phyloP scores from a whole-genome alignment of 1,140 invertebrate genomes.

The Heliothis virescens region DNA sequence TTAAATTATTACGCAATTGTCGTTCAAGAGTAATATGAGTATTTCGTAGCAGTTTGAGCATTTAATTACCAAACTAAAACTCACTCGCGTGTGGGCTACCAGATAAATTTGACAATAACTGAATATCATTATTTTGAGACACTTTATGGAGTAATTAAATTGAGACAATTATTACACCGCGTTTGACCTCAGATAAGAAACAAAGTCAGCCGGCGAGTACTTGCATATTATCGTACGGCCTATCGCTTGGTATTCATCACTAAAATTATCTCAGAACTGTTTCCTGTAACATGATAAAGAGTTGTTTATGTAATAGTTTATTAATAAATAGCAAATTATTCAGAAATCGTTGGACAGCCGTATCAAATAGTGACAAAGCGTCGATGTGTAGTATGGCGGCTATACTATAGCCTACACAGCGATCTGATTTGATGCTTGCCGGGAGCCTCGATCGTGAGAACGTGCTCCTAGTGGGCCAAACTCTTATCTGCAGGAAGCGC shows the following conservation, averaged over 20 bases:
- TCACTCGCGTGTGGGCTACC: slow-evolving; percentile 13
- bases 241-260: slow-evolving; percentile 54
- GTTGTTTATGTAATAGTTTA: slow-evolving; percentile 65
- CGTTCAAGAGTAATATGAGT: neutral
- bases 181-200: slow-evolving; percentile 72
- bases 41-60: neutral
- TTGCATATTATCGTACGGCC: slow-evolving; percentile 8
- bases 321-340: slow-evolving; percentile 58
- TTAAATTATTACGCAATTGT: neutral
- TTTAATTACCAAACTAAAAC: slow-evolving; percentile 12
- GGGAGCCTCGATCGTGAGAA: slow-evolving; percentile 60
- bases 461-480: slow-evolving; percentile 65
- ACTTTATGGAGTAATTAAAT: slow-evolving; percentile 66
- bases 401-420: slow-evolving; percentile 2
- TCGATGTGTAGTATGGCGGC: neutral
- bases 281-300: slow-evolving; percentile 71
- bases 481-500: slow-evolving; percentile 80
- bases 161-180: slow-evolving; percentile 61
- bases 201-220: slow-evolving; percentile 65
- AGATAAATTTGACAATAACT: slow-evolving; percentile 44
- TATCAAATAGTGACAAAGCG: slow-evolving; percentile 17
- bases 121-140: slow-evolving; percentile 53
- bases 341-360: slow-evolving; percentile 4
- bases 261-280: slow-evolving; percentile 66
- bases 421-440: neutral